Percentiles rank a stretch among this genome's conserved stretches.
These are phyloP conservation scores for Desmodus rotundus DNA, from an alignment of 2,113 vertebrate genomes.

Conservation along the genomic window DNA sequence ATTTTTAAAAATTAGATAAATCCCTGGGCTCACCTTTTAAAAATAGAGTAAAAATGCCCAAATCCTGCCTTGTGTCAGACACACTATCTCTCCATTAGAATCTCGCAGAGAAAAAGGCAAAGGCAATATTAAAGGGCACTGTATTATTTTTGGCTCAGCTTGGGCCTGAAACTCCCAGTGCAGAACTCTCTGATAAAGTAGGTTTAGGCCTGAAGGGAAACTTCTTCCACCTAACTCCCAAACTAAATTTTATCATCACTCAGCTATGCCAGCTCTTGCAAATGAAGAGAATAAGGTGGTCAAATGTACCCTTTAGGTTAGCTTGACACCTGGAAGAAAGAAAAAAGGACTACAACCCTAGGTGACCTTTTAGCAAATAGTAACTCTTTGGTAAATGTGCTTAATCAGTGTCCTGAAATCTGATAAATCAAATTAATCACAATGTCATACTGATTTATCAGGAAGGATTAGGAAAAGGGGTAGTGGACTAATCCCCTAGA, in stretches of 20 bases:
- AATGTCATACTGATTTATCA: not conserved
- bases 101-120: not conserved
- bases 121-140: not conserved
- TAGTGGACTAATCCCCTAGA: not conserved
- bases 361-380: not conserved
- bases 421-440: not conserved
- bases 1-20: not conserved
- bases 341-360: not conserved
- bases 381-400: not conserved
- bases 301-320: not conserved
- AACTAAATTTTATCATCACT: not conserved
- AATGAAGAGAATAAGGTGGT: not conserved
- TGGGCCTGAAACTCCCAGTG: not conserved
- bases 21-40: not conserved
- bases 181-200: not conserved
- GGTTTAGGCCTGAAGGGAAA: not conserved
- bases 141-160: not conserved
- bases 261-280: not conserved
- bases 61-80: not conserved
- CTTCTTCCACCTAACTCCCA: not conserved
- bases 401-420: not conserved
- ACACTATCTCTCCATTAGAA: not conserved
- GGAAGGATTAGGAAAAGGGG: not conserved
- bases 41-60: not conserved
- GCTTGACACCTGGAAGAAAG: not conserved